Base-by-base conservation (phyloP, 2,113 vertebrate genomes). In the Grallaria varia region DNA sequence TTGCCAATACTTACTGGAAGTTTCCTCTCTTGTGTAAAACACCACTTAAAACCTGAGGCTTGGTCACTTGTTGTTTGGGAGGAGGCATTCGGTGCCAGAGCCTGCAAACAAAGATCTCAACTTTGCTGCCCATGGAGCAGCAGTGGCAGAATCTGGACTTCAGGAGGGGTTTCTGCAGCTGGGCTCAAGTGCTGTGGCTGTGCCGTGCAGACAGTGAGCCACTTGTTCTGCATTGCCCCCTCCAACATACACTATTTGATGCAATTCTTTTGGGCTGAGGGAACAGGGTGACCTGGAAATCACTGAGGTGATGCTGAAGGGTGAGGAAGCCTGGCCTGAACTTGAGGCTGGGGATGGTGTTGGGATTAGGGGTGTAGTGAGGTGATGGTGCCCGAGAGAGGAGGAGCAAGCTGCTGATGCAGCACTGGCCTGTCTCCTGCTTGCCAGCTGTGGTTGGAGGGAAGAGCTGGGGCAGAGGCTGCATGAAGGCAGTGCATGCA, bases 191-290 rank as follows among this genome's bases (percentile, higher is more conserved):
- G 23, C 71, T 7, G 55, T 40, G 63, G 78, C 87, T 59, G 47
- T 52, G 53, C 66, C 6, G 6, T 72, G 53, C 73, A 52, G 47
- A 4, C 47, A 37, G n/a, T 23, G 31, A 75, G 47, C 55, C 6
- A 2, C 13, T 64, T 53, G 23, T 33, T 75, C 63, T 76, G 9
- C 17, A 0, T 19, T 45, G 33, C 45, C 63, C 18, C 47, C 44
- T 80, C 30, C 58, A 30, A 0, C 0, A 0, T 52, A 4, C 9
- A 28, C n/a, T 9, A 3, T 59, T 44, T 64, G 25, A 25, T 77
- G 40, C 2, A 3, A 0, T n/a, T 84, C 6, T 56, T 60, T 30
- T 39, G 64, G 68, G 50, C 20, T 69, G 74, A 87, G 55, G 84
- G 40, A 47, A 31, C 21, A 77, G 40, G 8, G 23, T 35, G 37